Evolutionary conservation across 1,140 invertebrate species (phyloP).

Genomic region (Cydia fagiglandana): DNA sequence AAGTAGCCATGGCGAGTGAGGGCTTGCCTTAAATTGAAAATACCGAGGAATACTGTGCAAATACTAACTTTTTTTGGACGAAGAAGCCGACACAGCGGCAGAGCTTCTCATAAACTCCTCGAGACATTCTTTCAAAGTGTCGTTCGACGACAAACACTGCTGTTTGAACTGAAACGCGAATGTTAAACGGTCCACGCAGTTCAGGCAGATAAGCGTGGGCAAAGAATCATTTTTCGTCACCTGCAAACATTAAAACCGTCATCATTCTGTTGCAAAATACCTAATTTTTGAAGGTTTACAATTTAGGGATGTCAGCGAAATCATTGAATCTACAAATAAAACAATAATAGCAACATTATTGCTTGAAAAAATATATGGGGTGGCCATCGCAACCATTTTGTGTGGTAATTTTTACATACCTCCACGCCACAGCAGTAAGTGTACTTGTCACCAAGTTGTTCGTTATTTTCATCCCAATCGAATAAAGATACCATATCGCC

Average conservation of each 20-base stretch:
- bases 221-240: slow-evolving; percentile 72
- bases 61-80: slow-evolving; percentile 45
- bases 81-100: slow-evolving; percentile 48
- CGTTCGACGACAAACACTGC: slow-evolving; percentile 74
- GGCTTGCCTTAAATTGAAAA: no score
- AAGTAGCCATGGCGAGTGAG: background rate
- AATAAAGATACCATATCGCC: slow-evolving; percentile 80
- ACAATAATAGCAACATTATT: slow-evolving; percentile 77
- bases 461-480: slow-evolving; percentile 79
- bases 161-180: slow-evolving; percentile 77
- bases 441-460: slow-evolving; percentile 81
- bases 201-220: slow-evolving; percentile 75
- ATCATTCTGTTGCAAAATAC: slow-evolving; percentile 34
- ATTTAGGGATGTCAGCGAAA: slow-evolving; percentile 71
- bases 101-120: slow-evolving; percentile 70
- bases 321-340: slow-evolving; percentile 61
- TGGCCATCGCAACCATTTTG: slow-evolving; percentile 79
- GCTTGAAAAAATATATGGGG: slow-evolving; percentile 71
- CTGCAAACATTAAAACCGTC: slow-evolving; percentile 54
- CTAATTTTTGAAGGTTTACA: slow-evolving; percentile 40
- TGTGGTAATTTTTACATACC: slow-evolving; percentile 76
- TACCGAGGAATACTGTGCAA: background rate
- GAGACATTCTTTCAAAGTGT: slow-evolving; percentile 75
- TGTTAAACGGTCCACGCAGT: slow-evolving; percentile 75
- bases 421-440: slow-evolving; percentile 78